phyloP scores from a whole-genome alignment of 2,113 vertebrate genomes.

The Laticauda colubrina region DNA sequence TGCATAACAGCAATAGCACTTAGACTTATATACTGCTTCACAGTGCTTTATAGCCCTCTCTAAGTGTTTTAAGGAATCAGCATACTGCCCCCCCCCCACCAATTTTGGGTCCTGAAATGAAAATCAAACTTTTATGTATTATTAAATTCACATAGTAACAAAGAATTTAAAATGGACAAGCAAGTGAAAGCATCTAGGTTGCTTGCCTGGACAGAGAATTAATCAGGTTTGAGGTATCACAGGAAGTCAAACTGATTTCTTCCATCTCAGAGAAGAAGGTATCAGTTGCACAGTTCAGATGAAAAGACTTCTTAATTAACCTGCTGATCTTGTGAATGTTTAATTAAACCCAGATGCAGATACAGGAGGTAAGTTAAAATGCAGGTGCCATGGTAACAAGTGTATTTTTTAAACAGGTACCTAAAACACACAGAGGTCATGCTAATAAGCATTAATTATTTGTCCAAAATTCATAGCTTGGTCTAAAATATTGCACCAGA shows the following conservation, averaged over 20 bases:
- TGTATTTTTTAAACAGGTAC: slow-evolving; percentile 10
- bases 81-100: no score
- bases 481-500: background rate
- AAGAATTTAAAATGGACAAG: background rate
- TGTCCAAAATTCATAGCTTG: background rate
- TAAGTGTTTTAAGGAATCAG: no score
- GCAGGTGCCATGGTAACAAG: background rate
- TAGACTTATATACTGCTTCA: no score
- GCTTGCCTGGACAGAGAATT: slow-evolving; percentile 4
- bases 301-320: slow-evolving; percentile 22
- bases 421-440: background rate
- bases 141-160: background rate
- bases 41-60: no score
- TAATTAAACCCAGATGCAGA: slow-evolving; percentile 32
- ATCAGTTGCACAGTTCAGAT: slow-evolving; percentile 18
- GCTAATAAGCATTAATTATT: slow-evolving; percentile 17
- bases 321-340: slow-evolving; percentile 34
- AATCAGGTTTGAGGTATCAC: background rate
- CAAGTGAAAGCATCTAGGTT: background rate
- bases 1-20: background rate
- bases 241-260: background rate
- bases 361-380: slow-evolving; percentile 8
- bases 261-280: slow-evolving; percentile 5
- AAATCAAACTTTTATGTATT: background rate
- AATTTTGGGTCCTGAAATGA: background rate